phyloP scores from a whole-genome alignment of 2,797 vertebrate species.

The Gymnothorax reevesii region DNA sequence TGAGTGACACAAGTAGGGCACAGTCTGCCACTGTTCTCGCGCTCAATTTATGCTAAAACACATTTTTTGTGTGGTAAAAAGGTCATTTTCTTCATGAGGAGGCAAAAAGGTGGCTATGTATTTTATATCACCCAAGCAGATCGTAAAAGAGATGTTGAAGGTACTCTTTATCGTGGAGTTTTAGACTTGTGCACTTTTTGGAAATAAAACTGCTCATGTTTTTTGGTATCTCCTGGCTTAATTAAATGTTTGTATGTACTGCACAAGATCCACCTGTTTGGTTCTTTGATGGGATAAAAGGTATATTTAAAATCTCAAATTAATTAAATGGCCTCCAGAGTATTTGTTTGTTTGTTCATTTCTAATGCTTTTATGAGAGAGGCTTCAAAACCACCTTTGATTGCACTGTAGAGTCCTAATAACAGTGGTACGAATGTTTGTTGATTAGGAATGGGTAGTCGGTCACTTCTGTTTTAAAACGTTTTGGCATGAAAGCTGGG shows the following conservation, averaged over 20 bases:
- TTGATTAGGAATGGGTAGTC: neutral
- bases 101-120: conserved; percentile 41
- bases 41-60: conserved; percentile 15
- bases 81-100: conserved; percentile 9
- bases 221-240: conserved; percentile 41
- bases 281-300: neutral
- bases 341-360: neutral
- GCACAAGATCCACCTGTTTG: neutral
- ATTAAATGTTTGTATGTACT: conserved; percentile 46
- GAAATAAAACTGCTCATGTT: conserved; percentile 21
- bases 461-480: neutral
- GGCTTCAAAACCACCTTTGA: neutral
- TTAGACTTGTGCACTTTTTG: conserved; percentile 37
- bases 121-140: conserved; percentile 37
- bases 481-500: neutral
- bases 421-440: neutral
- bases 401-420: neutral
- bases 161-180: conserved; percentile 33
- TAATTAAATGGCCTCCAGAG: neutral
- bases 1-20: conserved; percentile 2
- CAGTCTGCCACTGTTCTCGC: neutral
- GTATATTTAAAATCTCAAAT: neutral
- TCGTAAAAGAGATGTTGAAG: conserved; percentile 40
- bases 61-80: conserved; percentile 20
- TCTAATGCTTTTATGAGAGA: neutral